Evolutionary conservation across 2,113 vertebrate species (phyloP).

Genomic region (Pavo muticus): DNA sequence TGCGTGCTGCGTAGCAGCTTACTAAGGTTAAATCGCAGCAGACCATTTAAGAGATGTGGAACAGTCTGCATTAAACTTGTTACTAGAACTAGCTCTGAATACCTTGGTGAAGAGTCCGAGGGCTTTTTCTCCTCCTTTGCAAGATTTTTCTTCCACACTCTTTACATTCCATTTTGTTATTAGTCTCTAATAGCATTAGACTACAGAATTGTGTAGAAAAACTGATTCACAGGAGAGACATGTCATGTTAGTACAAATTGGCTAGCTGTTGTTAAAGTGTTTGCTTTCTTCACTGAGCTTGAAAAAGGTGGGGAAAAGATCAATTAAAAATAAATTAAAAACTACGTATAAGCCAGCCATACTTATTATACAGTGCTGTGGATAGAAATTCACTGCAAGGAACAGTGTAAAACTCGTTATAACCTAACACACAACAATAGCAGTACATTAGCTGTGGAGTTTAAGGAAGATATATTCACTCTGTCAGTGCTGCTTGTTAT

Average conservation of each 20-base stretch:
- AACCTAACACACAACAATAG: background rate
- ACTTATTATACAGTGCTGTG: background rate
- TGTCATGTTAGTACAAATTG: background rate
- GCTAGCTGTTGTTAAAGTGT: background rate
- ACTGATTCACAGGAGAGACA: background rate
- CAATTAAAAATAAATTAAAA: background rate
- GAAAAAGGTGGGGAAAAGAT: background rate
- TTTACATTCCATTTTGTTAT: background rate
- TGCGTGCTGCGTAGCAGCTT: background rate
- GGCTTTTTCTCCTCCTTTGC: background rate
- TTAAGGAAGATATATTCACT: background rate
- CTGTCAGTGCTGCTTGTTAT: background rate
- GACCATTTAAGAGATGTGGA: background rate
- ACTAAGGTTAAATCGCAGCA: background rate
- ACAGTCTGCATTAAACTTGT: background rate
- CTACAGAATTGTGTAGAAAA: background rate
- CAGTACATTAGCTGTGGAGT: background rate
- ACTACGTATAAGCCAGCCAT: background rate
- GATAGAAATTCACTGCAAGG: background rate
- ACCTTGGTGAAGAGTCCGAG: background rate
- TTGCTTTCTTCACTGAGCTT: background rate
- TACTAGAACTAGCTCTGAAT: background rate
- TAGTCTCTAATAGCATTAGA: background rate
- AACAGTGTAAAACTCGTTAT: background rate
- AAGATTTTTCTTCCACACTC: background rate